Conservation (phyloP, 2,797 vertebrate species). For the Gymnopithys bicolor region DNA sequence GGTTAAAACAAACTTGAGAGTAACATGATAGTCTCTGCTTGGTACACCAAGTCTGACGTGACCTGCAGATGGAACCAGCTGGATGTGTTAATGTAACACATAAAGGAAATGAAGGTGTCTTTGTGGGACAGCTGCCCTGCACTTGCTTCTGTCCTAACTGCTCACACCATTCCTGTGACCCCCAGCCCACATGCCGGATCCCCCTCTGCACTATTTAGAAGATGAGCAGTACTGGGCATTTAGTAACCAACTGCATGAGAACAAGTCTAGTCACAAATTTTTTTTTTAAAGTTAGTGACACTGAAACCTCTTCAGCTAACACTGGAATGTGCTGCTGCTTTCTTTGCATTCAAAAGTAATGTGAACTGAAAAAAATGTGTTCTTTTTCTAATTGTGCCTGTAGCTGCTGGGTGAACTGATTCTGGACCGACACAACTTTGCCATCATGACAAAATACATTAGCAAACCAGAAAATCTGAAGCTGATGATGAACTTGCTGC, state of each 20-base stretch:
- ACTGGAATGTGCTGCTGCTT: background rate
- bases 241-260: background rate
- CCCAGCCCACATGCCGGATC: background rate
- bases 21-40: rapidly evolving
- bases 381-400: background rate
- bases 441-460: constrained; percentile 96
- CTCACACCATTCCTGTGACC: background rate
- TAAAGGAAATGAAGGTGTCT: background rate
- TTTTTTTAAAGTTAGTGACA: background rate
- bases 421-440: constrained; percentile 93
- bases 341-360: background rate
- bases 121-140: background rate
- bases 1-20: background rate
- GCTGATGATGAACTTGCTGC: constrained; percentile 95
- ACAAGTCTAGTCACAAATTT: background rate
- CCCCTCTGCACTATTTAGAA: background rate
- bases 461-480: constrained; percentile 97
- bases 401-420: constrained; percentile 93
- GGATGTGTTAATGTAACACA: background rate
- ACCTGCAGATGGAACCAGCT: background rate
- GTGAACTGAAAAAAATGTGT: background rate
- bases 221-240: background rate
- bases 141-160: background rate
- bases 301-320: background rate
- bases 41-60: background rate